Conservation (phyloP, 1,140 invertebrate genomes). For the Sminthurides bifidus region DNA sequence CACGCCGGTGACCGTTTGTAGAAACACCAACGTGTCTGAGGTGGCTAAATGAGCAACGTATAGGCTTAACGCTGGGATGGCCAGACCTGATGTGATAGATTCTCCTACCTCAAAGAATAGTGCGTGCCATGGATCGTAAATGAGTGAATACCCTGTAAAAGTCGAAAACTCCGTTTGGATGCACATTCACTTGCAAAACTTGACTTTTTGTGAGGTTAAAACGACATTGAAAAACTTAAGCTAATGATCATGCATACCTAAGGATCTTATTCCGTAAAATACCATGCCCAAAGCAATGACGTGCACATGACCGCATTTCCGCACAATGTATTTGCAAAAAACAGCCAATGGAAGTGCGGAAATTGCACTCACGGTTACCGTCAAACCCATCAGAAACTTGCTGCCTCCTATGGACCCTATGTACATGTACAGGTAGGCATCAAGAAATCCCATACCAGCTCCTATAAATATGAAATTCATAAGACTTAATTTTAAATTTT, state of each 20-base stretch:
- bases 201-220: neutral
- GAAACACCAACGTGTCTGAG: conserved; percentile 60
- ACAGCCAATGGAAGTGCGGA: conserved; percentile 63
- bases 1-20: conserved; percentile 66
- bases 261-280: conserved; percentile 58
- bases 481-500: neutral
- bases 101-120: conserved; percentile 71
- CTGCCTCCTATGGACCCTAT: conserved; percentile 64
- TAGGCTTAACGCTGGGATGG: conserved; percentile 66
- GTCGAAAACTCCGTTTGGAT: neutral
- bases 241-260: conserved; percentile 43
- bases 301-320: conserved; percentile 63
- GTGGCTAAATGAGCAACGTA: conserved; percentile 65
- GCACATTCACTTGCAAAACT: neutral
- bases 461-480: conserved; percentile 41
- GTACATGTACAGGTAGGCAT: conserved; percentile 64
- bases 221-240: neutral
- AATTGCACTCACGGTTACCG: conserved; percentile 63
- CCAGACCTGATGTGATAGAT: conserved; percentile 64
- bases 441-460: conserved; percentile 66
- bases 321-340: conserved; percentile 63
- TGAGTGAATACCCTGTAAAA: conserved; percentile 44
- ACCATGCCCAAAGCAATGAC: conserved; percentile 63
- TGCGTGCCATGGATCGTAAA: conserved; percentile 66
- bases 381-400: conserved; percentile 67